These are phyloP conservation scores for Etheostoma cragini DNA, from an alignment of 2,113 vertebrate species.

Conservation along the genomic window DNA sequence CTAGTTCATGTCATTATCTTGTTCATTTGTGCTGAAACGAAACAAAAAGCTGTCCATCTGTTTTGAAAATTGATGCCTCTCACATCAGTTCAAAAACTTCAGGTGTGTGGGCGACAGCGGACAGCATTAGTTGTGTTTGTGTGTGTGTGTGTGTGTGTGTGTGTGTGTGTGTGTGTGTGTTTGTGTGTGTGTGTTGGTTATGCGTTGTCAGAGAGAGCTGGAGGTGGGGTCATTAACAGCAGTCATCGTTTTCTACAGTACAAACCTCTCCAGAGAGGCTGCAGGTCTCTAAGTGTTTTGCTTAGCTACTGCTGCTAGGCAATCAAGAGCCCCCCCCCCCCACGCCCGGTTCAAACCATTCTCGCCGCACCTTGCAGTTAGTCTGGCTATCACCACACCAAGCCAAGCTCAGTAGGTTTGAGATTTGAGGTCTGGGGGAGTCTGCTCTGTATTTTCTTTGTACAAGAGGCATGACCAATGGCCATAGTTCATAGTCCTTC, in stretches of 20 bases:
- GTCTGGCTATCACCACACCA: neutral
- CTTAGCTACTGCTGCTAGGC: conserved; percentile 75
- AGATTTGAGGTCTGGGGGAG: no score
- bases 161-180: no score
- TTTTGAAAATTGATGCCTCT: conserved; percentile 26
- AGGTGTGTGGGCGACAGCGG: conserved; percentile 56
- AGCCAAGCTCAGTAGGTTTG: no score
- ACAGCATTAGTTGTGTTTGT: conserved; percentile 17
- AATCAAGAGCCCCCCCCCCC: conserved; percentile 57
- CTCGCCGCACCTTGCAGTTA: conserved; percentile 31
- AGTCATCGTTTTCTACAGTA: conserved; percentile 42
- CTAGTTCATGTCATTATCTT: neutral
- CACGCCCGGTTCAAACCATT: no score
- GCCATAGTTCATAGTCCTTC: no score
- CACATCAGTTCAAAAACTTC: conserved; percentile 26
- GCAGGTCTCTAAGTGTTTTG: conserved; percentile 71
- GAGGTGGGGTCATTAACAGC: conserved; percentile 53
- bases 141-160: neutral
- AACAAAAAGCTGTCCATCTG: conserved; percentile 27
- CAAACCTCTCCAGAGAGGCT: conserved; percentile 61
- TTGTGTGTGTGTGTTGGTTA: neutral
- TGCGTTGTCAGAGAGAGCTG: conserved; percentile 32
- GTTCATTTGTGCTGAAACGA: conserved; percentile 5
- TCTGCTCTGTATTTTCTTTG: no score
- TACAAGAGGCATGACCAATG: no score